Conservation (phyloP, 2,797 vertebrate species). For the Melanotaenia parkinsoni region DNA sequence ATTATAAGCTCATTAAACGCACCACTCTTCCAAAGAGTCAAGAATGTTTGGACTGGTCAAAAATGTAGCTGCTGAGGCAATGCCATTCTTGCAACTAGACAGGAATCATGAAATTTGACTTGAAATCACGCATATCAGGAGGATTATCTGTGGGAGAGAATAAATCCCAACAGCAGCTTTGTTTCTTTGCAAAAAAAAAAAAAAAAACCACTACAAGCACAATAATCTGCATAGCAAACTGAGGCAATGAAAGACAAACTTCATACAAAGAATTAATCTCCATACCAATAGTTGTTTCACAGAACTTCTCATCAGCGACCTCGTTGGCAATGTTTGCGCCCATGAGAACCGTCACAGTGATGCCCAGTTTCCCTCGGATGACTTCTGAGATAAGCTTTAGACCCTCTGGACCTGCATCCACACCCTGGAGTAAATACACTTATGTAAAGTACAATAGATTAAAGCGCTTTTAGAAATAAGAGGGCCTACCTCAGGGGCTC, state of each 20-base stretch:
- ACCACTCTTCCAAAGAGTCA: too few species aligned
- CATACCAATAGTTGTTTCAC: slow-evolving; percentile 96
- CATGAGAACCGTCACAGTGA: slow-evolving; percentile 94
- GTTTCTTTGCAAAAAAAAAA: neutral
- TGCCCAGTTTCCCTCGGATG: slow-evolving; percentile 88
- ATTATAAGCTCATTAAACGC: neutral
- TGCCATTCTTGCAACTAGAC: too few species aligned
- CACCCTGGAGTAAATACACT: slow-evolving; percentile 81
- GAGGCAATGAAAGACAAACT: neutral
- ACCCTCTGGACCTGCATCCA: slow-evolving; percentile 92
- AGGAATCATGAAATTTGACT: too few species aligned
- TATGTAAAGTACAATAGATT: neutral
- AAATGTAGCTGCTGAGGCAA: too few species aligned
- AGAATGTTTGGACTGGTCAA: too few species aligned
- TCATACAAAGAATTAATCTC: neutral
- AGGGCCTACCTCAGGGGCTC: neutral
- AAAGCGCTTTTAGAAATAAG: neutral
- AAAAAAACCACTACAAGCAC: neutral
- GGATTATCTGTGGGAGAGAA: neutral
- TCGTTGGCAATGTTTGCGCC: slow-evolving; percentile 96
- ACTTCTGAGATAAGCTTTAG: slow-evolving; percentile 96
- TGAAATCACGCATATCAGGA: neutral
- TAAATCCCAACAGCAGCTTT: neutral
- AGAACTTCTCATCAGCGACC: slow-evolving; percentile 97
- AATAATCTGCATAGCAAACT: neutral